Conservation (phyloP, 1,140 invertebrate species). For the Magallana gigas region DNA sequence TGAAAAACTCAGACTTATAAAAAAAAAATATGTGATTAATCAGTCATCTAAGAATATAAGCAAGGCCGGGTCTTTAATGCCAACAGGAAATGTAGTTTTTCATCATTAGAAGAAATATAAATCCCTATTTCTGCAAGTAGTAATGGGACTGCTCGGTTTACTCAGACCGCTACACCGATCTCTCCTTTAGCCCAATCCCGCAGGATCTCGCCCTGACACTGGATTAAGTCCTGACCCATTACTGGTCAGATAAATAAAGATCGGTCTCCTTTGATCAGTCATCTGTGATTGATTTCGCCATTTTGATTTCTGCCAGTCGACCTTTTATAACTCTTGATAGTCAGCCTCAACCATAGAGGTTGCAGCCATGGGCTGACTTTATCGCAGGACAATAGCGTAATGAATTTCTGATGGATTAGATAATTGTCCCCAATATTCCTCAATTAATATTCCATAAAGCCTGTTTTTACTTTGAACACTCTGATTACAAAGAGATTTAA, state of each 20-base stretch:
- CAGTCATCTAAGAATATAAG: no score
- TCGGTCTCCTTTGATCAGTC: constrained; percentile 32
- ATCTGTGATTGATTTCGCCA: constrained; percentile 33
- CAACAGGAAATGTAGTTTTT: no score
- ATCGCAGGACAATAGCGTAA: constrained; percentile 32
- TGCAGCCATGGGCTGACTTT: constrained; percentile 1
- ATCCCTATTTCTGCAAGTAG: neutral
- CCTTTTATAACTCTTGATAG: constrained; percentile 21
- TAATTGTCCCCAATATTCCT: constrained; percentile 37
- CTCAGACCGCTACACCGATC: neutral
- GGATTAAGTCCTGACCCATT: constrained; percentile 34
- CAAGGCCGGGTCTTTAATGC: no score
- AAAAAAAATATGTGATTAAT: no score
- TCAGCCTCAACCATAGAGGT: neutral
- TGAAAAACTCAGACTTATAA: no score
- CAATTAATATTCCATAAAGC: constrained; percentile 38
- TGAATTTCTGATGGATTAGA: constrained; percentile 38
- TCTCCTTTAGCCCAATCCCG: constrained; percentile 15
- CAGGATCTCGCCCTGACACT: neutral
- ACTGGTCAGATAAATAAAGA: constrained; percentile 25
- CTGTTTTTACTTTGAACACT: constrained; percentile 34
- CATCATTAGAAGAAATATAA: constrained; percentile 1
- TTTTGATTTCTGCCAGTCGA: constrained; percentile 27
- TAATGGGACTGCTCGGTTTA: neutral
- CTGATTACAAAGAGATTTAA: constrained; percentile 35